Conservation (phyloP, 2,797 vertebrate genomes). For the Ataeniobius toweri region DNA sequence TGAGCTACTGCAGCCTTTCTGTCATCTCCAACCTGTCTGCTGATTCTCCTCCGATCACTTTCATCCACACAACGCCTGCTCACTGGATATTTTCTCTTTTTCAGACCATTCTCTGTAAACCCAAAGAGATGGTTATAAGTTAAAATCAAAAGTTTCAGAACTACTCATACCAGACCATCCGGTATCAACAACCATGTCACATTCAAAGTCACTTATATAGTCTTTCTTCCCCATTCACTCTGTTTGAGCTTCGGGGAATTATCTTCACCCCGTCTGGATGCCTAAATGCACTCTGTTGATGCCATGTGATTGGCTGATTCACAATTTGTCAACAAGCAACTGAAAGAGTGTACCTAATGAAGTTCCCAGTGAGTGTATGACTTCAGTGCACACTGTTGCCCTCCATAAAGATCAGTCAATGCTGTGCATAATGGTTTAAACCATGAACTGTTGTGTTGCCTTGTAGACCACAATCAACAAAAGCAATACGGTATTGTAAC, state of each 20-base stretch:
- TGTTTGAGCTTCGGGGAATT: neutral
- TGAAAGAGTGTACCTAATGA: neutral
- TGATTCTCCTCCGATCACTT: no score
- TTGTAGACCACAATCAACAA: neutral
- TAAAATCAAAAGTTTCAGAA: no score
- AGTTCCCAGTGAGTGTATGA: no score
- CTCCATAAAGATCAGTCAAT: neutral
- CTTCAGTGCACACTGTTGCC: no score
- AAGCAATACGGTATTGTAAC: no score
- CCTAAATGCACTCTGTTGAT: neutral
- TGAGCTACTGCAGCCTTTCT: neutral
- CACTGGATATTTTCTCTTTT: neutral
- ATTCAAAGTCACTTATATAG: neutral
- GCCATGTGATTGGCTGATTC: neutral
- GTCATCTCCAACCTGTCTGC: neutral
- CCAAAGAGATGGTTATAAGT: neutral
- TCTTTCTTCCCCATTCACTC: neutral
- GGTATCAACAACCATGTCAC: neutral
- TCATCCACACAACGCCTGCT: neutral
- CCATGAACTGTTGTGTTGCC: neutral
- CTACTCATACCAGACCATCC: neutral
- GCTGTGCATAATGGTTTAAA: neutral
- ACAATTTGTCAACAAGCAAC: neutral
- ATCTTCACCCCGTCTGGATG: neutral
- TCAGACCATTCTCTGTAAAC: neutral